Percentiles rank a stretch among this genome's conserved stretches.
Evolutionary conservation across 2,888 invertebrate genomes (phyloP).

Genomic region (Apantesis nais): DNA sequence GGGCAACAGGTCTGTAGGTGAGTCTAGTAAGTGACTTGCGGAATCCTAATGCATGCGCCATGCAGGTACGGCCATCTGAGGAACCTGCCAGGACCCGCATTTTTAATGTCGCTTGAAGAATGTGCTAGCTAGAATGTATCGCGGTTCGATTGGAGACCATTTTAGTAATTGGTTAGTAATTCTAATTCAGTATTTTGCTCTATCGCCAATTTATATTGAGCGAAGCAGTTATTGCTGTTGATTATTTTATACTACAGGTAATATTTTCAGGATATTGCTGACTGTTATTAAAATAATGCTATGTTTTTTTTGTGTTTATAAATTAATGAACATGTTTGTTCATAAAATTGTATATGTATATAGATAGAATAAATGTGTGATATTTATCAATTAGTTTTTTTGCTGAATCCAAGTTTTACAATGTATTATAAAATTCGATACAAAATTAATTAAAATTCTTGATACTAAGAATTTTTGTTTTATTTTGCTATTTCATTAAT

Average conservation of each 20-base stretch:
- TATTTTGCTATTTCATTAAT: too few relatives aligned
- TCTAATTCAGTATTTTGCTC: slow-evolving; percentile 41
- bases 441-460: too few relatives aligned
- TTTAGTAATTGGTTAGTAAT: slow-evolving; percentile 42
- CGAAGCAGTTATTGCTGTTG: slow-evolving; percentile 16
- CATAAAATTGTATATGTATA: too few relatives aligned
- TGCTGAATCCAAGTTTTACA: neutral
- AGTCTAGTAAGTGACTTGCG: slow-evolving; percentile 72
- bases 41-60: slow-evolving; percentile 81
- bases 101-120: slow-evolving; percentile 48
- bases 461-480: too few relatives aligned
- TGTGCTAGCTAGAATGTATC: slow-evolving; percentile 38
- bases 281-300: neutral
- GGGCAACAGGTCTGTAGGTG: slow-evolving; percentile 86
- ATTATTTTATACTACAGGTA: slow-evolving; percentile 22
- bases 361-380: too few relatives aligned
- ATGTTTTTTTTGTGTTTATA: neutral
- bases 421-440: neutral
- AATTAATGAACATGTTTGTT: neutral
- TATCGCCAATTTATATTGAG: slow-evolving; percentile 38
- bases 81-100: slow-evolving; percentile 53
- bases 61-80: slow-evolving; percentile 69
- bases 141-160: slow-evolving; percentile 42
- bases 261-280: neutral
- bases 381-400: neutral